phyloP scores from a whole-genome alignment of 2,888 invertebrate genomes.

The Andrena praecox region DNA sequence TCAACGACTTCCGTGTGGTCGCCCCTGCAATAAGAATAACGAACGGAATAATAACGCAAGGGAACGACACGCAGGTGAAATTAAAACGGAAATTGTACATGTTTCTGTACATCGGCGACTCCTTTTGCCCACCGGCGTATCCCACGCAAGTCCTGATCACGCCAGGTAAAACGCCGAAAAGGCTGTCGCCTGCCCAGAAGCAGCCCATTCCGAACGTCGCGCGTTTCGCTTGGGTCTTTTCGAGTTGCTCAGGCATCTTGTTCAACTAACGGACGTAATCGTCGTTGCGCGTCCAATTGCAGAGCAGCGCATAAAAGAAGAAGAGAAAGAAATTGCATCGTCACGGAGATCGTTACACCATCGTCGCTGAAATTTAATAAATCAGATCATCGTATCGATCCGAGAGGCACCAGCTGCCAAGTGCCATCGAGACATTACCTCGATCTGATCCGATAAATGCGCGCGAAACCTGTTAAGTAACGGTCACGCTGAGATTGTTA shows the following conservation, averaged over 20 bases:
- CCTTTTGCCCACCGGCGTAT: constrained; percentile 94
- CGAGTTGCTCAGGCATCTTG: constrained; percentile 86
- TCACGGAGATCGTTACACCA: neutral
- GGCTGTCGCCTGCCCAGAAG: constrained; percentile 96
- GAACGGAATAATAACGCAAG: neutral
- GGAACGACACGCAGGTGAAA: neutral
- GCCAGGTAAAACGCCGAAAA: constrained; percentile 90
- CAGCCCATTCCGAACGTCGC: constrained; percentile 98
- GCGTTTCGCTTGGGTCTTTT: constrained; percentile 89
- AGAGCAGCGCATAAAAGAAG: neutral
- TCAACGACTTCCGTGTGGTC: constrained; percentile 98
- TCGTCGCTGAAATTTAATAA: neutral
- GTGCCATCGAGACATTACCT: neutral
- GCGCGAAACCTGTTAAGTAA: constrained; percentile 51
- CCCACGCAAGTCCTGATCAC: constrained; percentile 97
- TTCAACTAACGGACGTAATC: constrained; percentile 34
- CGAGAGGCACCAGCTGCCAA: neutral
- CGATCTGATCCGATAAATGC: constrained; percentile 27
- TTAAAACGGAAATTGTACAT: constrained; percentile 88
- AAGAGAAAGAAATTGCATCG: neutral
- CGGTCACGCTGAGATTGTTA: neutral
- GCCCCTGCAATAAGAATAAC: constrained; percentile 87
- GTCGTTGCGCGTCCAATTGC: neutral
- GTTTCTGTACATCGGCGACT: constrained; percentile 93
- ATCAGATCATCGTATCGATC: neutral